Conservation (phyloP, 2,888 invertebrate species). For the Neoascia interrupta region DNA sequence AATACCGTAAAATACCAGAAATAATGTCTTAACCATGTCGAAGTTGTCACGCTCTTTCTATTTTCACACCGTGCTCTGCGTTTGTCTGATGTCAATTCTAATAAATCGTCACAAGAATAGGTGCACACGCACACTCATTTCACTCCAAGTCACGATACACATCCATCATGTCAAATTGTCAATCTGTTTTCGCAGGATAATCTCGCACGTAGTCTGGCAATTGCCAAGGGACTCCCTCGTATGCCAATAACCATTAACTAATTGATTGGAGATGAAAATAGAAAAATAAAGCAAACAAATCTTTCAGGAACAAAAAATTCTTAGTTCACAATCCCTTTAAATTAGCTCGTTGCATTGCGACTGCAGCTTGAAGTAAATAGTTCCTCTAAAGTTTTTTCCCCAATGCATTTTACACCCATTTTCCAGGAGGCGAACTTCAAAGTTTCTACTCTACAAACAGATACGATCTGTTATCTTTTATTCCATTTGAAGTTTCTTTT, state of each 20-base stretch:
- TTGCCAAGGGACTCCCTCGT: neutral
- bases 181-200: neutral
- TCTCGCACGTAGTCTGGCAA: neutral
- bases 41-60: neutral
- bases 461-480: constrained; percentile 7
- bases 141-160: no score
- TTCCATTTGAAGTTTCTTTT: constrained; percentile 8
- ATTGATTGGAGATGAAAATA: constrained; percentile 6
- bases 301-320: no score
- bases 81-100: neutral
- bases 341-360: neutral
- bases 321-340: no score
- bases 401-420: no score
- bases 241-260: constrained; percentile 2
- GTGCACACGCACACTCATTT: constrained; percentile 1
- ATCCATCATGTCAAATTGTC: constrained; percentile 9
- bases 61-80: no score
- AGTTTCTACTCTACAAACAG: neutral
- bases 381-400: neutral
- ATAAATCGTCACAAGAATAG: neutral
- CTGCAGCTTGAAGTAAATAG: neutral
- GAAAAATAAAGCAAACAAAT: no score
- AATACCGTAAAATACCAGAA: no score
- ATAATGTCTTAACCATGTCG: constrained; percentile 3
- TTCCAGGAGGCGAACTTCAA: no score